Evolutionary conservation across 2,797 vertebrate genomes (phyloP).

Genomic region (Cossypha polioptera): DNA sequence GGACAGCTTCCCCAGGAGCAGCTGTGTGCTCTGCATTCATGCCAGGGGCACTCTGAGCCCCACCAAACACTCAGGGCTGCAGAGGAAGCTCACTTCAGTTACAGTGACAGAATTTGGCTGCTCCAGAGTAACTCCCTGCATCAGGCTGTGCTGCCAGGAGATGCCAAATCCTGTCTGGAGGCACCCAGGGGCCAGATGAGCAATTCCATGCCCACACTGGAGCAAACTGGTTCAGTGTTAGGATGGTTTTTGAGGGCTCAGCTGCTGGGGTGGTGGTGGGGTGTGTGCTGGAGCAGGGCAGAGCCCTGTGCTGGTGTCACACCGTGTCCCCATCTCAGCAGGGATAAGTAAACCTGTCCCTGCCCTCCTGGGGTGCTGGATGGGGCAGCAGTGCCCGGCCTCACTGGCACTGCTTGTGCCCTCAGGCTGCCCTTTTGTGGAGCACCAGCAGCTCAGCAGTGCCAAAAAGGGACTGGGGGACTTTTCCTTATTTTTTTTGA

Average conservation of each 20-base stretch:
- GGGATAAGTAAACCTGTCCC: fast-evolving
- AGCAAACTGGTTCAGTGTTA: background rate
- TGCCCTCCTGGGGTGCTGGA: background rate
- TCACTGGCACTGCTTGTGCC: fast-evolving
- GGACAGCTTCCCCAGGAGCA: background rate
- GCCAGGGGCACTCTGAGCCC: background rate
- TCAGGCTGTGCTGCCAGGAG: background rate
- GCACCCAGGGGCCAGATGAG: background rate
- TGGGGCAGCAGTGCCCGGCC: fast-evolving
- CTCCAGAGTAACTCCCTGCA: background rate
- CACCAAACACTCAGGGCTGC: background rate
- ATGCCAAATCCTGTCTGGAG: background rate
- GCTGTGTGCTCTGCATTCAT: background rate
- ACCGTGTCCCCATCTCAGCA: background rate
- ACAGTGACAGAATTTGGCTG: background rate
- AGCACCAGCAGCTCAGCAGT: background rate
- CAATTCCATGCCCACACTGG: background rate
- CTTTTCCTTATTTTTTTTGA: no score
- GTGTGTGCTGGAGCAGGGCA: background rate
- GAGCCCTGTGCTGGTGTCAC: background rate
- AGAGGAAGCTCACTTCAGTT: background rate
- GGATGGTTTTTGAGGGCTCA: background rate
- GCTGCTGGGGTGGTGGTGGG: background rate
- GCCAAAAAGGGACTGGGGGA: fast-evolving
- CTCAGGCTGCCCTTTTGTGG: background rate